Base-by-base conservation (phyloP, 2,888 invertebrate species). In the Griposia aprilina region DNA sequence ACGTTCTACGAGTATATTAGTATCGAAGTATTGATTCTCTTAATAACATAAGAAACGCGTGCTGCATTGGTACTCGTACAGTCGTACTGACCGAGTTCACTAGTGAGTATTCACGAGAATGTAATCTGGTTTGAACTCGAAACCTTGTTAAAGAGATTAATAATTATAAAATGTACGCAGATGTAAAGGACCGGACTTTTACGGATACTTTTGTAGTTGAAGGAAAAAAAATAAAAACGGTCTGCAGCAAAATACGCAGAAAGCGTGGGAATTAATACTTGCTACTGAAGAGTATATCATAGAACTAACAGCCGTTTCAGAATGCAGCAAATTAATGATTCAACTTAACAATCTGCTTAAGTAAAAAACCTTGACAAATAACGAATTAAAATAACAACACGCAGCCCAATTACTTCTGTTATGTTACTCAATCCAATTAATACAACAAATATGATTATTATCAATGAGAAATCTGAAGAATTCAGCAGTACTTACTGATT, bases 121-220 rank as follows among this genome's bases (percentile, higher is more conserved):
- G 50, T 50, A 80, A 84, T 82, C 85, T 80, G 69, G 80, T 80
- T 82, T 72, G 67, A 68, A 63, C 71, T 79, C 59, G 48, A 67
- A 50, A 79, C 41, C 60, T 67, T 41, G 2, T 57, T 67, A 66
- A 30, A 30, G 13, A 45, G 17, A 66, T 26, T 30, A 67, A 76
- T 50, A 41, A 41, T 82, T 41, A 15, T 30, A 68, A 26, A 75
- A 36, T 48, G 17, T 26, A n/a, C 30, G 23, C 13, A 11, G 60
- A 50, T 30, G n/a, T n/a, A 5, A 26, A 62, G 1, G 23, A 48
- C n/a, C 20, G n/a, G 23, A 50, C 13, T 13, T 55, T 20, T 36
- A 52, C 1, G n/a, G 15, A 30, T 77, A 59, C 26, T 26, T 50
- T 60, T 60, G 11, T 20, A 50, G 23, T 57, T 15, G 55, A 17